Base-by-base conservation (phyloP, 1,140 invertebrate genomes). In the Pseudomyrmex cubaensis region DNA sequence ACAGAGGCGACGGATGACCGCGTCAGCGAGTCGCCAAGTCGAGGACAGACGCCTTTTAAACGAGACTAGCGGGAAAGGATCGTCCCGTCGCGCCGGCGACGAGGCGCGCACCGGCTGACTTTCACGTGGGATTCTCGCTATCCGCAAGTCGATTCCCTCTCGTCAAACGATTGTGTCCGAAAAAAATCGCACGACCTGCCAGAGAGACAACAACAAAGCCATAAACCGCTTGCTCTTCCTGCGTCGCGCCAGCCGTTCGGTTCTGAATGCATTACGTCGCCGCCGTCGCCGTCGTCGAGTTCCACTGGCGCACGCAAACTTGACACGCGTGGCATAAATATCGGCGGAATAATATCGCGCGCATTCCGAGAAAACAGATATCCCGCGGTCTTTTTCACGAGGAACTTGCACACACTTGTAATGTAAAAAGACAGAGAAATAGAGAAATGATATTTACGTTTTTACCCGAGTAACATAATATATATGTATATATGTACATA, bases 11-110 rank as follows among this genome's bases (percentile, higher is more conserved):
- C 84, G 82, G 84, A 82, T 87, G 77, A 87, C 83, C 83, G 76
- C 85, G 85, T 85, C 83, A 82, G 63, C 25, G 83, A 76, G 83
- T 82, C 85, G 85, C 83, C 85, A 61, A 76, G 69, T 87, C 85
- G 85, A 82, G 83, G 85, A 86, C 85, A 72, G 77, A 82, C 62
- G 83, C 66, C 82, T 84, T 80, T 80, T 84, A 84, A 86, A 86
- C 64, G 82, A 76, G 82, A 77, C 73, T 50, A 74, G 82, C 73
- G 82, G 46, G 82, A 73, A 86, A 86, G 82, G 73, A 86, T 63
- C 35, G 57, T 46, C 46, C 50, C 48, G 52, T 48, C 78, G 25
- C 64, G 62, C 52, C 66, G 59, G 67, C 70, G 59, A 57, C 70
- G 70, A 62, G 72, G 59, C 66, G 59, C 66, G 64, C 64, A 73